These are phyloP conservation scores for Anoplophora glabripennis DNA, from an alignment of 1,140 invertebrate genomes.

Conservation along the genomic window DNA sequence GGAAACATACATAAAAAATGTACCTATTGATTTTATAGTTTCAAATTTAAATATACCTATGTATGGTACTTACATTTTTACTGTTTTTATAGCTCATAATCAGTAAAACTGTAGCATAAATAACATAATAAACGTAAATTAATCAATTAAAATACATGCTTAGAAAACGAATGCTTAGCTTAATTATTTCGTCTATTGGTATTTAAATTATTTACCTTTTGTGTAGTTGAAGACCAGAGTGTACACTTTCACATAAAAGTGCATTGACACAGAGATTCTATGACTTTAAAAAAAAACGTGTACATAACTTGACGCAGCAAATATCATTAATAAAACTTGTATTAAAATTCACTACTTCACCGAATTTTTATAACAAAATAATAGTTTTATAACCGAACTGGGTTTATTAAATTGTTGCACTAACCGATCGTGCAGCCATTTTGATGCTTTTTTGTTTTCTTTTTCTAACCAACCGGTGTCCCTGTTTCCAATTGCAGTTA, in stretches of 20 bases:
- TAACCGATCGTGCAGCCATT: conserved; percentile 26
- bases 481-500: not conserved
- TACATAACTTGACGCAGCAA: conserved; percentile 7
- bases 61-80: too few species aligned
- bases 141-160: conserved; percentile 11
- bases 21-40: too few species aligned
- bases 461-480: conserved; percentile 2
- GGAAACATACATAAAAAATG: too few species aligned
- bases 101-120: not conserved
- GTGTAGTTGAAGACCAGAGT: conserved; percentile 16
- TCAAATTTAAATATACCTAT: too few species aligned
- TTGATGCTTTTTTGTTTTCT: conserved; percentile 21
- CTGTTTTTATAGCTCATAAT: too few species aligned
- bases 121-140: conserved; percentile 11
- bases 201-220: conserved; percentile 23
- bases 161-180: conserved; percentile 1
- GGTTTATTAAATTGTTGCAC: conserved; percentile 5
- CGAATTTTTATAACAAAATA: conserved; percentile 1
- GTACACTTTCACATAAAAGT: conserved; percentile 30
- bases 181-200: not conserved
- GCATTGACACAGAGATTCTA: conserved; percentile 28
- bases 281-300: not conserved
- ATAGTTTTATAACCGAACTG: conserved; percentile 13
- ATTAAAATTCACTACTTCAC: too few species aligned
- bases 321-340: conserved; percentile 1